Evolutionary conservation across 2,888 invertebrate genomes (phyloP).

Genomic region (Syrista parreyssii): DNA sequence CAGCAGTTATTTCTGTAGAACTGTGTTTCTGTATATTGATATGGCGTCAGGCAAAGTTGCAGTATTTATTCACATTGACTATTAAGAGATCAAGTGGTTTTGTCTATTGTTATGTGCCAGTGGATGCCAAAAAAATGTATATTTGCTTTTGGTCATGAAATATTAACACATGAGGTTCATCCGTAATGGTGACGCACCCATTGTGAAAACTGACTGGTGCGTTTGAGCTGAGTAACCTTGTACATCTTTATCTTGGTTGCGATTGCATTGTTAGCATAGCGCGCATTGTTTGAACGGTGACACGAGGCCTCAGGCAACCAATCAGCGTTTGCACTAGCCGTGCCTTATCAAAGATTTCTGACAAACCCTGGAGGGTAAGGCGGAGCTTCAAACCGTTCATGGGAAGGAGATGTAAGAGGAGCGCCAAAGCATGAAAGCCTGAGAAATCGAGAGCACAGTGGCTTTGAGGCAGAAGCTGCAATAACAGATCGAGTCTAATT

Average conservation of each 20-base stretch:
- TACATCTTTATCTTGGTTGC: slow-evolving; percentile 51
- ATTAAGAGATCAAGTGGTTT: neutral
- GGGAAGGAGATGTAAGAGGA: neutral
- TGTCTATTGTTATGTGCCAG: neutral
- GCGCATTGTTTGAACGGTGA: slow-evolving; percentile 59
- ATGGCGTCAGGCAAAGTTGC: neutral
- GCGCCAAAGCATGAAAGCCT: neutral
- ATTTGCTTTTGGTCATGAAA: too few species aligned
- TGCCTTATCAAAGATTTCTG: slow-evolving; percentile 55
- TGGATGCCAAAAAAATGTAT: neutral
- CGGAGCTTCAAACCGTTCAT: neutral
- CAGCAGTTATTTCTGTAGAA: neutral
- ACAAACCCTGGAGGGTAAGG: slow-evolving; percentile 28
- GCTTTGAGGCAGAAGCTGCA: slow-evolving; percentile 7
- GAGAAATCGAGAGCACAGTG: neutral
- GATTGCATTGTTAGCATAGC: slow-evolving; percentile 58
- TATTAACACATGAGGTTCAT: neutral
- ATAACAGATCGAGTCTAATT: slow-evolving; percentile 41
- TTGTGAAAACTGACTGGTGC: neutral
- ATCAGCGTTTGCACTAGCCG: slow-evolving; percentile 53
- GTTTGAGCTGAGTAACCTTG: slow-evolving; percentile 22
- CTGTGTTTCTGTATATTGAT: neutral
- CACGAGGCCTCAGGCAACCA: slow-evolving; percentile 56
- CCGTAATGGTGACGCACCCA: neutral
- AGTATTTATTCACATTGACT: neutral